Evolutionary conservation across 2,888 invertebrate species (phyloP).

Genomic region (Cephalotes varians): DNA sequence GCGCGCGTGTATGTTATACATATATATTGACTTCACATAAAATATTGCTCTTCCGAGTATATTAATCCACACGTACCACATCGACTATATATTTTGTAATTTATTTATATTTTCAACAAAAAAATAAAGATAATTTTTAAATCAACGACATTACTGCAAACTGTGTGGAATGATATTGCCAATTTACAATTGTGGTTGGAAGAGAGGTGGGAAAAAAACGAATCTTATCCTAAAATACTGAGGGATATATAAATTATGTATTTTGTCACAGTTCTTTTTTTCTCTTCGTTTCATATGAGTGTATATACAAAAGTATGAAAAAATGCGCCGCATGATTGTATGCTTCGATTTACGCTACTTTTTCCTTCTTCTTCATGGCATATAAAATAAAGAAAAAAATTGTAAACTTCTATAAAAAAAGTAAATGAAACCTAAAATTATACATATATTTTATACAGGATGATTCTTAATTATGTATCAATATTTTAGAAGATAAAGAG

Average conservation of each 20-base stretch:
- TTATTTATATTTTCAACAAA: slow-evolving; percentile 85
- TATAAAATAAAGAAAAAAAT: slow-evolving; percentile 76
- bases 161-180: slow-evolving; percentile 21
- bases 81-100: slow-evolving; percentile 83
- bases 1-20: too few species aligned
- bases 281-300: slow-evolving; percentile 24
- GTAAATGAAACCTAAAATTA: slow-evolving; percentile 48
- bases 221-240: slow-evolving; percentile 12
- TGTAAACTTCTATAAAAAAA: slow-evolving; percentile 68
- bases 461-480: slow-evolving; percentile 11
- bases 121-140: slow-evolving; percentile 81
- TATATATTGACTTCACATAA: slow-evolving; percentile 72
- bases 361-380: slow-evolving; percentile 76
- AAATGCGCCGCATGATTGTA: slow-evolving; percentile 79
- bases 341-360: slow-evolving; percentile 76
- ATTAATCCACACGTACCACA: slow-evolving; percentile 63
- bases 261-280: slow-evolving; percentile 82
- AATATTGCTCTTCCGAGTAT: slow-evolving; percentile 79
- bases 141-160: slow-evolving; percentile 70
- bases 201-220: background rate
- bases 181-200: background rate
- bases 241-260: slow-evolving; percentile 85
- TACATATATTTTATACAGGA: slow-evolving; percentile 56
- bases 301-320: slow-evolving; percentile 85
- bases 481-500: slow-evolving; percentile 36